These are phyloP conservation scores for Ammodytes marinus DNA, from an alignment of 2,113 vertebrate genomes.

Conservation along the genomic window DNA sequence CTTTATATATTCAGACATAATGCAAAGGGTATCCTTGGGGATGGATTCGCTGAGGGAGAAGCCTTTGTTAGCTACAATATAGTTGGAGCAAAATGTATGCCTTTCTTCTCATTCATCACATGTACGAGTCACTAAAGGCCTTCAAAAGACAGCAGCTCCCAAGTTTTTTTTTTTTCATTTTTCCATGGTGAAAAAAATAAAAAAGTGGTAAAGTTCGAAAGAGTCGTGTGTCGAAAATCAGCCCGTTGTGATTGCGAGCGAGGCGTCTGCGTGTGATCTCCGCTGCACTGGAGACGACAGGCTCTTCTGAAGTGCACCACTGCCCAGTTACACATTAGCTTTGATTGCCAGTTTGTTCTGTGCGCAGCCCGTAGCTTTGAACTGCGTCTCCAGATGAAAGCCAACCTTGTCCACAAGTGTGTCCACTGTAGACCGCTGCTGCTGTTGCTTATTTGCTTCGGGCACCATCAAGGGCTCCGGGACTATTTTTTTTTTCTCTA, in stretches of 20 bases:
- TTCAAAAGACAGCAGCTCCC: conserved; percentile 50
- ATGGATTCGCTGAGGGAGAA: conserved; percentile 20
- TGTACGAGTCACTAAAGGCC: conserved; percentile 59
- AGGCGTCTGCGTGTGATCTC: conserved; percentile 73
- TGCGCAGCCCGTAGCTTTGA: conserved; percentile 71
- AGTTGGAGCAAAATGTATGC: conserved; percentile 51
- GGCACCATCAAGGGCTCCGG: conserved; percentile 71
- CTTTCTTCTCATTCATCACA: conserved; percentile 67
- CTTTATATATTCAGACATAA: conserved; percentile 20
- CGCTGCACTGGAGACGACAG: conserved; percentile 61
- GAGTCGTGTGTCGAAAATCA: conserved; percentile 67
- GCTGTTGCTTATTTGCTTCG: conserved; percentile 74
- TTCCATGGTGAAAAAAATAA: conserved; percentile 65
- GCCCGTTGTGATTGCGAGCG: conserved; percentile 68
- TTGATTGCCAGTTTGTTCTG: conserved; percentile 85
- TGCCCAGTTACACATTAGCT: conserved; percentile 80
- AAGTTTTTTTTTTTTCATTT: conserved; percentile 11
- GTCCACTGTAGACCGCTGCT: conserved; percentile 71
- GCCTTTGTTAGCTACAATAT: conserved; percentile 54
- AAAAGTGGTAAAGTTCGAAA: conserved; percentile 40
- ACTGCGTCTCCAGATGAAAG: conserved; percentile 82
- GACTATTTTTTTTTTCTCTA: conserved; percentile 48
- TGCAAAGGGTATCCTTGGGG: conserved; percentile 40
- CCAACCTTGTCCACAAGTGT: conserved; percentile 75
- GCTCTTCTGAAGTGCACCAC: conserved; percentile 76